phyloP scores from a whole-genome alignment of 2,113 vertebrate species.

The Pantherophis guttatus region DNA sequence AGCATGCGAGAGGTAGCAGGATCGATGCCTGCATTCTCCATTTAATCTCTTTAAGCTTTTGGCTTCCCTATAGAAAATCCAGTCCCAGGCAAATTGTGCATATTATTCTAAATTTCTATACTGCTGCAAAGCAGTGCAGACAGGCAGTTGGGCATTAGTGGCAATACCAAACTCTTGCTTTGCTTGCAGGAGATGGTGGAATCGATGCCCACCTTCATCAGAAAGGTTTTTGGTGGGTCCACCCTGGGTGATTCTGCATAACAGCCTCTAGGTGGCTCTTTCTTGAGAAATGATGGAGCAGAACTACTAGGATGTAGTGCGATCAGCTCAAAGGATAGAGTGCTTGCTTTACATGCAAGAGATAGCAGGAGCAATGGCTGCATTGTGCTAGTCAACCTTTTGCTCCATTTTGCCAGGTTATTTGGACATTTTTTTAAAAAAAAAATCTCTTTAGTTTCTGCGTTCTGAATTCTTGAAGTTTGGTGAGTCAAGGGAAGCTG shows the following conservation, averaged over 20 bases:
- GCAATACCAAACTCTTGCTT: neutral
- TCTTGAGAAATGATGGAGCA: neutral
- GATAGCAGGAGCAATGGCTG: neutral
- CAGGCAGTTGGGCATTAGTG: neutral
- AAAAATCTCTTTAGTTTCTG: neutral
- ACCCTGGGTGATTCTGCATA: neutral
- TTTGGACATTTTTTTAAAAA: neutral
- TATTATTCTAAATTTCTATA: too few relatives aligned
- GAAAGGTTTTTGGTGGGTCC: neutral
- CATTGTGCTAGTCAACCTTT: neutral
- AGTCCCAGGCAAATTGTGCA: neutral
- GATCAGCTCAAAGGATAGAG: neutral
- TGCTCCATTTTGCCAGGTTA: neutral
- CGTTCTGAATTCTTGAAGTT: neutral
- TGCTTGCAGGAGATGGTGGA: neutral
- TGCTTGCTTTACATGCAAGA: neutral
- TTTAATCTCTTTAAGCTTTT: too few relatives aligned
- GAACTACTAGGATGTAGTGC: neutral
- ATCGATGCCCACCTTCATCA: neutral
- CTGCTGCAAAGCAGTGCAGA: neutral
- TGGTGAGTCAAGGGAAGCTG: fast-evolving
- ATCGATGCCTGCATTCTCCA: neutral
- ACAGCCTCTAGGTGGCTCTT: neutral
- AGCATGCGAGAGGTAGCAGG: neutral
- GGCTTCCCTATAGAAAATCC: neutral